Base-by-base conservation (phyloP, 2,797 vertebrate genomes). In the Peromyscus melanophrys region DNA sequence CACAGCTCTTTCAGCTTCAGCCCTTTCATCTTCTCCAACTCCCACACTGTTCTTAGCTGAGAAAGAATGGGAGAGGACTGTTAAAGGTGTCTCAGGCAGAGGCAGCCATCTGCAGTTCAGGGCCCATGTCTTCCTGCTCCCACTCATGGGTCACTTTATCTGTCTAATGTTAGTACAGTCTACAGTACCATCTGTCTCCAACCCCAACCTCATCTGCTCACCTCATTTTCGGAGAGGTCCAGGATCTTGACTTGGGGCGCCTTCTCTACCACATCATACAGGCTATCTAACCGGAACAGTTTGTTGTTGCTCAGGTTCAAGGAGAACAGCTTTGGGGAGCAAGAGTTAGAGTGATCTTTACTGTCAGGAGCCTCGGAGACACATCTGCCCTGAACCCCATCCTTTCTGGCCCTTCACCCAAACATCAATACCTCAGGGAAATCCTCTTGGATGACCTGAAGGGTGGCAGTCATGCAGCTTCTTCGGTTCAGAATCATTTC, bases 1-100 rank as follows among this genome's bases (percentile, higher is more conserved):
- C 99, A 99, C 46, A 99, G 98, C 97, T 99, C 99, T 92, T 99
- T 98, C 37, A 99, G 98, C 93, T 99, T 99, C 87, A 99, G 97
- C 52, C 98, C 98, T 98, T 99, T 99, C 43, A 99, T 71, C 90
- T 98, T 99, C 83, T 99, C 99, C 97, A 99, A 98, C 83, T 99
- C 99, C 2, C 98, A 29, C 0, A 98, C 98, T 0, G 98, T 98
- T 71, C 98, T 99, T 65, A 99, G 96, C 99, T 99, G 55, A 34
- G 14, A 93, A 80, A 80, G 43, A 29, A 94, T 9, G 7, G 23
- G 40, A 57, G 4, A 17, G 63, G 77, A 59, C 8, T 23, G 43
- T 6, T 43, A 63, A 69, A 80, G 61, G 10, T 40, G 31, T 77
- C 2, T 27, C 34, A 71, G 37, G 71, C 21, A 92, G 80, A 90